Base-by-base conservation (phyloP, 2,888 invertebrate species). In the Athalia rosae region DNA sequence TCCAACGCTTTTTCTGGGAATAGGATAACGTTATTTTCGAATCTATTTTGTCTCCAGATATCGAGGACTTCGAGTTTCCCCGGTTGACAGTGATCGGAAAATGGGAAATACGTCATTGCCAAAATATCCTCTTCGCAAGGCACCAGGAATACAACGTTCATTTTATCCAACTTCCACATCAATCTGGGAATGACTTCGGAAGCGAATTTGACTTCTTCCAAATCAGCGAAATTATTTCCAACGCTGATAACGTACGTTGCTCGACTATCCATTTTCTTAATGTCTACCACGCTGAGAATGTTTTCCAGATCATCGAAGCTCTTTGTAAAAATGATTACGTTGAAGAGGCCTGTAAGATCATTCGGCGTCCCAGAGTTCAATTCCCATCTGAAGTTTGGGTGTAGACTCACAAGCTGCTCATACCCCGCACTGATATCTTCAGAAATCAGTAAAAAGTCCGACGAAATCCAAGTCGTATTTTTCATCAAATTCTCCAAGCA, bases 91-190 rank as follows among this genome's bases (percentile, higher is more conserved):
- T 67, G 28, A 5, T 53, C 53, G 5, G 67, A 48, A n/a, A 67
- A 67, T 11, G 67, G 41, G 6, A 67, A 53, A 15, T 50, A 67
- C 9, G 62, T 76, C 61, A 48, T 76, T 11, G 7, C 48, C 62
- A 64, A 13, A 45, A 64, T 56, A 9, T 66, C 56, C 28, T 7
- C 43, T 4, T 5, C 53, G 53, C 76, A 76, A 43, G 71, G 67
- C 28, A 67, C 62, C 11, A 76, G 76, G n/a, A 13, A 62, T 3
- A 76, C 13, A 6, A 62, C 76, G 5, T 13, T 28, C 15, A 43
- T 61, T 43, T 76, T 76, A 9, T 76, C 64, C 64, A 64, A 43
- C n/a, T 56, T 64, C 64, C 64, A 64, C 64, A 64, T 50, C 9
- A 28, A 58, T 43, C 28, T 5, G 43, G 56, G 9, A 63, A 59